Evolutionary conservation across 2,113 vertebrate species (phyloP).

Genomic region (Neotragus pygmaeus): DNA sequence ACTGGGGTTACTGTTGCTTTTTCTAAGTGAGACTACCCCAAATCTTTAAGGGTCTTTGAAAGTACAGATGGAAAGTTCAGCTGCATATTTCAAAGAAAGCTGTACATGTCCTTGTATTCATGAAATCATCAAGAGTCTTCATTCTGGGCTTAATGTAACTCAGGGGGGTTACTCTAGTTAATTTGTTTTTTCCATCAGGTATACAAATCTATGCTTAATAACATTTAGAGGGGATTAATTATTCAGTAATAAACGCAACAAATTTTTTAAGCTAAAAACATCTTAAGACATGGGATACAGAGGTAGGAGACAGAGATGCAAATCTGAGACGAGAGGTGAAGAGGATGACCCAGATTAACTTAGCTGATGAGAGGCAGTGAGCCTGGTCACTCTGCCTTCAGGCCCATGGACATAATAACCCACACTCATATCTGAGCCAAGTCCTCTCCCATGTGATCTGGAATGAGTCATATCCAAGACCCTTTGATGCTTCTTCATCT

Average conservation of each 20-base stretch:
- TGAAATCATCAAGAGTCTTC: too few relatives aligned
- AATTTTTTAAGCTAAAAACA: not conserved
- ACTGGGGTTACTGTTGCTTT: not conserved
- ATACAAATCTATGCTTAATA: not conserved
- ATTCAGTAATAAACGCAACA: not conserved
- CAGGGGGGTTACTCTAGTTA: not conserved
- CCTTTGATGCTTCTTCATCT: not conserved
- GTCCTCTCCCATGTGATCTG: not conserved
- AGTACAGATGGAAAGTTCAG: too few relatives aligned
- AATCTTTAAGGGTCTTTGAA: not conserved
- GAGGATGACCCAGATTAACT: not conserved
- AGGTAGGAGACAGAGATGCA: not conserved
- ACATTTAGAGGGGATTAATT: not conserved
- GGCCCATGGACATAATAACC: fast-evolving
- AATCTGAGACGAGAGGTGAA: not conserved
- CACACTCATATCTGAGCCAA: too few relatives aligned
- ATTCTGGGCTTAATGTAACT: not conserved
- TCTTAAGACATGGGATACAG: not conserved
- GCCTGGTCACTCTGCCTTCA: not conserved
- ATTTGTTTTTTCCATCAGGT: not conserved
- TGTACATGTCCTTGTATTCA: not conserved
- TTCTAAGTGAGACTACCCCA: not conserved
- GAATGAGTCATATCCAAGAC: too few relatives aligned
- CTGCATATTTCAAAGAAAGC: not conserved
- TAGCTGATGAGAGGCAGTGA: not conserved